phyloP scores from a whole-genome alignment of 2,888 invertebrate genomes.

The Melanchra persicariae region DNA sequence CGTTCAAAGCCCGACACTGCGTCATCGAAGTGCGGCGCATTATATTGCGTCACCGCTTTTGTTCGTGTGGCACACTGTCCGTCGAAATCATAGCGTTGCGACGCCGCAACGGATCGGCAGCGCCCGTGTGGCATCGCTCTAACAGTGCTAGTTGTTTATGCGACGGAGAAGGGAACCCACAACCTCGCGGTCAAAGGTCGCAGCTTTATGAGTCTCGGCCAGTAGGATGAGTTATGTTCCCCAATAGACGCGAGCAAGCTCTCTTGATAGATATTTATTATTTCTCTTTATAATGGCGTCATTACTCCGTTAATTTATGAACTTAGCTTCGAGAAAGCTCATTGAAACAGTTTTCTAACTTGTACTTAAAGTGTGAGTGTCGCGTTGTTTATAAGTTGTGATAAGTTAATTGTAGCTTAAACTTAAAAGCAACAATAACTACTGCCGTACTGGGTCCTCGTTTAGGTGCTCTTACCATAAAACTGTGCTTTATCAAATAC shows the following conservation, averaged over 20 bases:
- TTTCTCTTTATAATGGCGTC: constrained; percentile 52
- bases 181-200: constrained; percentile 73
- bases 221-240: constrained; percentile 64
- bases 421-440: constrained; percentile 58
- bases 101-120: no score
- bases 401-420: constrained; percentile 50
- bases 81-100: no score
- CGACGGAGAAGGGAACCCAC: constrained; percentile 63
- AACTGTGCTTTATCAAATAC: constrained; percentile 53
- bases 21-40: no score
- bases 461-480: constrained; percentile 42
- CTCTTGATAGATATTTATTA: constrained; percentile 58
- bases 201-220: constrained; percentile 72
- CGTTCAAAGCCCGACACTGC: no score
- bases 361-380: constrained; percentile 17
- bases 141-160: constrained; percentile 67
- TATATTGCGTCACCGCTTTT: no score
- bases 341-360: constrained; percentile 14
- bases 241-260: constrained; percentile 41
- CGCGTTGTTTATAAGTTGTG: constrained; percentile 28
- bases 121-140: not conserved
- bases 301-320: constrained; percentile 53
- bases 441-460: constrained; percentile 5
- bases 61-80: no score
- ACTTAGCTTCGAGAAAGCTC: constrained; percentile 38